A percentile compares a stretch with the other conserved stretches of the same genome.
Evolutionary conservation across 2,113 vertebrate species (phyloP).

Genomic region (Ia io): DNA sequence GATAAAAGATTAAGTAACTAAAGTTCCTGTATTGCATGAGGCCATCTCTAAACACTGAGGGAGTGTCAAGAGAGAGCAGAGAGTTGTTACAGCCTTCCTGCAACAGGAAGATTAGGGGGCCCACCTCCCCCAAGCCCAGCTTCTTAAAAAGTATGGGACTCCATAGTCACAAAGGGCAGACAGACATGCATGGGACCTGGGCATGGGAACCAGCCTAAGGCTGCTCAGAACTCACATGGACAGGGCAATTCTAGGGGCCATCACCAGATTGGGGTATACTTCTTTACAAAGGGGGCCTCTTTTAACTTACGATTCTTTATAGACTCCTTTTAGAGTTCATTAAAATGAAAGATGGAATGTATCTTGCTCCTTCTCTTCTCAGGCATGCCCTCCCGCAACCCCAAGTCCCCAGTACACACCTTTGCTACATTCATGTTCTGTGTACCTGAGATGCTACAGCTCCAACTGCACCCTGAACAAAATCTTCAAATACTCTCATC

Average conservation of each 20-base stretch:
- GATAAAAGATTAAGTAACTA: neutral
- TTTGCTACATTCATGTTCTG: neutral
- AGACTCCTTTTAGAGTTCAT: neutral
- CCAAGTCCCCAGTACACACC: too few relatives aligned
- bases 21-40: neutral
- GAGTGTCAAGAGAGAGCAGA: neutral
- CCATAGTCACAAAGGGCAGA: neutral
- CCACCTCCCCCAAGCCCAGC: rapidly evolving
- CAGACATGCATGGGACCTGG: rapidly evolving
- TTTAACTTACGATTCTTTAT: too few relatives aligned
- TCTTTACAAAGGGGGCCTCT: neutral
- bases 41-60: neutral
- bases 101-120: too few relatives aligned
- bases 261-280: neutral
- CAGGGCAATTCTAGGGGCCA: neutral
- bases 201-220: neutral
- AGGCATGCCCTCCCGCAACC: neutral
- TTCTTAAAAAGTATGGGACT: neutral
- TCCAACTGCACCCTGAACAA: neutral
- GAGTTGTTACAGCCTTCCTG: neutral
- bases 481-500: neutral
- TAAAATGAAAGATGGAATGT: neutral
- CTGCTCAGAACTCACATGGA: rapidly evolving
- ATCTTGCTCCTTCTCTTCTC: neutral
- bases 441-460: neutral